These are phyloP conservation scores for Archegozetes longisetosus DNA, from an alignment of 1,140 invertebrate species.

Conservation along the genomic window DNA sequence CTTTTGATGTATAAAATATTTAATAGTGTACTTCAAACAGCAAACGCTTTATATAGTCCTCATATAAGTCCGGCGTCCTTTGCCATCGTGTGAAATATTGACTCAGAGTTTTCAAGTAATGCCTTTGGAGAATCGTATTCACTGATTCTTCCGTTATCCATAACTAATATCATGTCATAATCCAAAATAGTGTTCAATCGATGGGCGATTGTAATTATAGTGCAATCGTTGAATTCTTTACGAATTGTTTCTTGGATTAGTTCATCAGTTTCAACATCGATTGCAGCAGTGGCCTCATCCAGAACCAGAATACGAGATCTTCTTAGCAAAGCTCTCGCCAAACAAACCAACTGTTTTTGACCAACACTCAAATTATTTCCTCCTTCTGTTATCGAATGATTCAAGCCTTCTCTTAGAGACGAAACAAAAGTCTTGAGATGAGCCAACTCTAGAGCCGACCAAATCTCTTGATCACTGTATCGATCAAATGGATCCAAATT, in stretches of 20 bases:
- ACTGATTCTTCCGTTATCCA: conserved; percentile 15
- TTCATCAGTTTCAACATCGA: conserved; percentile 30
- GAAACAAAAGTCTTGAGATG: conserved; percentile 48
- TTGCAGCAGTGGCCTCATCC: conserved; percentile 33
- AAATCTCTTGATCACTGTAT: conserved; percentile 53
- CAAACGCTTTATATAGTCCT: too few relatives aligned
- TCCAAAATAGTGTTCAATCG: conserved; percentile 32
- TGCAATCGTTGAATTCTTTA: conserved; percentile 28
- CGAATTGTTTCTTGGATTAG: conserved; percentile 32
- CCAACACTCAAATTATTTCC: conserved; percentile 38
- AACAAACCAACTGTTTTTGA: conserved; percentile 37
- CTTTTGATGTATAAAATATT: too few relatives aligned
- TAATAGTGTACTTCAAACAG: too few relatives aligned
- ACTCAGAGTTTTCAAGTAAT: conserved; percentile 10
- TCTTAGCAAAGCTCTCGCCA: conserved; percentile 37
- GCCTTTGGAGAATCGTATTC: conserved; percentile 16
- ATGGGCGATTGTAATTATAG: conserved; percentile 34
- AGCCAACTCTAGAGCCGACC: conserved; percentile 56
- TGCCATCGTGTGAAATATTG: conserved; percentile 16
- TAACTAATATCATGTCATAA: conserved; percentile 21
- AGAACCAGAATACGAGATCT: conserved; percentile 39
- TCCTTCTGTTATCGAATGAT: conserved; percentile 25
- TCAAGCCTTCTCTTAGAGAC: conserved; percentile 28
- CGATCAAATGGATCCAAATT: conserved; percentile 68
- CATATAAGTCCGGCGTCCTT: conserved; percentile 23